Evolutionary conservation across 1,140 invertebrate species (phyloP).

Genomic region (Bombyx mori): ASM3026992v2 NC_085114.1:9572001-9572500

Average conservation of each 20-base stretch:
- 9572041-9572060: conserved; percentile 24
- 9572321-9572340: too few relatives aligned
- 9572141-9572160: conserved; percentile 18
- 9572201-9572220: conserved; percentile 2
- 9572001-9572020: conserved; percentile 31
- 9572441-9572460: too few relatives aligned
- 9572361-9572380: too few relatives aligned
- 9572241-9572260: conserved; percentile 37
- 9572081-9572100: conserved; percentile 22
- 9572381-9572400: too few relatives aligned
- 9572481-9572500: too few relatives aligned
- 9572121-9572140: neutral
- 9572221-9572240: conserved; percentile 25
- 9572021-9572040: conserved; percentile 57
- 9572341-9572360: too few relatives aligned
- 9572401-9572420: too few relatives aligned
- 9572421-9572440: too few relatives aligned
- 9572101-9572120: conserved; percentile 6
- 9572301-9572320: too few relatives aligned
- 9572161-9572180: conserved; percentile 43
- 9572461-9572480: too few relatives aligned
- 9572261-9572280: conserved; percentile 35
- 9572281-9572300: conserved; percentile 8
- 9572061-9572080: conserved; percentile 35
- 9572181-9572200: conserved; percentile 43